Percentiles rank a stretch among this genome's conserved stretches.
phyloP scores from a whole-genome alignment of 2,797 vertebrate genomes.

The Channa striata region DNA sequence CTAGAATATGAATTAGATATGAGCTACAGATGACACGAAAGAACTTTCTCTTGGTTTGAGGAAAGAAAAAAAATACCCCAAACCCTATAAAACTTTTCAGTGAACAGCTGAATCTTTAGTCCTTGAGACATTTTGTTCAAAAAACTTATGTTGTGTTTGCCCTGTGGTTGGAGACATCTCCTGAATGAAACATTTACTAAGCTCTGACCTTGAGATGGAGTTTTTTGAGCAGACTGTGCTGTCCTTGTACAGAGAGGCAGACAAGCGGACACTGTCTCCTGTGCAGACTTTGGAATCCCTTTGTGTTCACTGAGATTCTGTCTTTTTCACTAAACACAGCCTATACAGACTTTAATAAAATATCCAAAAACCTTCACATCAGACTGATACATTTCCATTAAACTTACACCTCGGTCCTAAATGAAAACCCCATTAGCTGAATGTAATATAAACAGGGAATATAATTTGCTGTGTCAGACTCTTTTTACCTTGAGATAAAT shows the following conservation, averaged over 20 bases:
- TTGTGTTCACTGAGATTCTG: conserved; percentile 26
- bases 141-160: conserved; percentile 47
- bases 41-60: conserved; percentile 23
- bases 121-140: conserved; percentile 53
- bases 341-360: conserved; percentile 16
- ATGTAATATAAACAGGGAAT: conserved; percentile 9
- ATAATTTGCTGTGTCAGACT: not conserved
- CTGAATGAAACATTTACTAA: conserved; percentile 60
- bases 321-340: conserved; percentile 22
- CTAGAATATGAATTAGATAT: conserved; percentile 58
- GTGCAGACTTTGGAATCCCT: conserved; percentile 7
- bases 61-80: conserved; percentile 41
- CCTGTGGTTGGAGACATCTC: conserved; percentile 31
- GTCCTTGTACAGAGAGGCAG: conserved; percentile 33
- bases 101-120: conserved; percentile 17
- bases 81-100: conserved; percentile 21
- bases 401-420: not conserved
- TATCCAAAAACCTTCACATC: conserved; percentile 4
- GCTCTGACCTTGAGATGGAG: conserved; percentile 47
- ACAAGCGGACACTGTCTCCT: conserved; percentile 36
- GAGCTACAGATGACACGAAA: conserved; percentile 29
- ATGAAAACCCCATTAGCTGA: conserved; percentile 9
- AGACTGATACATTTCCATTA: conserved; percentile 21
- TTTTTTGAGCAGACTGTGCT: conserved; percentile 29
- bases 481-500: not conserved